Evolutionary conservation across 2,888 invertebrate species (phyloP), one percentile per base, ranked within the genome.

Genomic region (Arge pagana): DNA sequence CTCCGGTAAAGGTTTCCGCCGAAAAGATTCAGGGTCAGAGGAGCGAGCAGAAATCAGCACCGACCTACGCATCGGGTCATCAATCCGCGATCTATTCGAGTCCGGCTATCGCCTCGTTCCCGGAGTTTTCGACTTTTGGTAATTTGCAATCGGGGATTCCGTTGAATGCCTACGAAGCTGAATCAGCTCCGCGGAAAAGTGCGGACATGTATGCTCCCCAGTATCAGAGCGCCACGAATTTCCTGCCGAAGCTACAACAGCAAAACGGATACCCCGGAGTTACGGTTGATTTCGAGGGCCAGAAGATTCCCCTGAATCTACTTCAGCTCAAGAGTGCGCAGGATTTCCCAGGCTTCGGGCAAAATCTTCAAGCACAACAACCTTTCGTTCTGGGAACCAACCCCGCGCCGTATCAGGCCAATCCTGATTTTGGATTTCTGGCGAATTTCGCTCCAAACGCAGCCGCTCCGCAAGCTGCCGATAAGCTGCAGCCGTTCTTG

Each of bases 291-390:
- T 57, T 54, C 35, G 48, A 57, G 18, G 57, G 50, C 4, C 64
- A 63, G 36, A 65, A 63, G 26, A 10, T 61, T 1, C 35, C 63
- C 4, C 43, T 66, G 4, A 66, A 71, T 4, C 45, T 58, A 8
- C 23, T 62, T n/a, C 63, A 64, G 24, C 50, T 63, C 1, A 61
- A 64, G 23, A 61, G 57, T 16, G 52, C 51, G 31, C 43, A 54
- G 4, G 53, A 62, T 23, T 39, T 61, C 10, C 51, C 63, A 3
- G 50, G 48, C n/a, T 61, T 62, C 16, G 43, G 64, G 23, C 59
- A 60, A 24, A 48, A 50, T 1, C 52, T 63, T 19, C 63, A 67
- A 15, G 57, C 52, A n/a, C 63, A 70, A 23, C 63, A 70, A 23
- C 70, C 67, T 3, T 21, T 66, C 3, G 26, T 68, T 1, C 43